Percentiles rank a stretch among this genome's conserved stretches.
Evolutionary conservation across 2,888 invertebrate species (phyloP).

Genomic region (Brachylomia viminalis): DNA sequence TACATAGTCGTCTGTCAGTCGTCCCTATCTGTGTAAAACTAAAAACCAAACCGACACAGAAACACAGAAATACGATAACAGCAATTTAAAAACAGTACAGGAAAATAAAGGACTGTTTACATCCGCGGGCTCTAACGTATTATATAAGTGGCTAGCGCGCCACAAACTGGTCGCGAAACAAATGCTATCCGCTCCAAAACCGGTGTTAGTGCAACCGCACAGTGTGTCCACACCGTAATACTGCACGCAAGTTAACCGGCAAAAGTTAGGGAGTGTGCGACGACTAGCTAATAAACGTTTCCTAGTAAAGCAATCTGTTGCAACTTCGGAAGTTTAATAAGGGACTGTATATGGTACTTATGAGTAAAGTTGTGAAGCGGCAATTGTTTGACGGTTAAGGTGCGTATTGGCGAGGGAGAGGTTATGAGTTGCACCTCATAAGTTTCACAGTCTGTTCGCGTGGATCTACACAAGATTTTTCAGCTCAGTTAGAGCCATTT

Average conservation of each 20-base stretch:
- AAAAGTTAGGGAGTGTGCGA: conserved; percentile 35
- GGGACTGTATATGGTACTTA: background rate
- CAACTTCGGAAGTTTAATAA: conserved; percentile 33
- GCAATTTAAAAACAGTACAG: conserved; percentile 21
- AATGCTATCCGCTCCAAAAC: conserved; percentile 41
- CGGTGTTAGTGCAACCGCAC: conserved; percentile 38
- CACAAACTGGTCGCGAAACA: conserved; percentile 42
- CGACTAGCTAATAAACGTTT: conserved; percentile 53
- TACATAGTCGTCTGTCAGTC: no score
- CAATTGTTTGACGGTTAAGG: background rate
- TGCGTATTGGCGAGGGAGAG: background rate
- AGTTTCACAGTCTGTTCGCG: background rate
- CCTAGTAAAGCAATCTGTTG: conserved; percentile 22
- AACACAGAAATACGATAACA: conserved; percentile 16
- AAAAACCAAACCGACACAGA: conserved; percentile 9
- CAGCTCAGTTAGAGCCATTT: background rate
- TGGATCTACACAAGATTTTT: background rate
- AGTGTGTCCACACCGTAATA: conserved; percentile 30
- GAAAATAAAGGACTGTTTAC: conserved; percentile 24
- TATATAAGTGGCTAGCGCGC: conserved; percentile 31
- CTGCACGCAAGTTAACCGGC: conserved; percentile 41
- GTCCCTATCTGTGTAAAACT: background rate
- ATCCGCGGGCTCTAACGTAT: conserved; percentile 26
- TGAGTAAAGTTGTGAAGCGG: conserved; percentile 17
- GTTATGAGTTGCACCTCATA: background rate